Percentiles rank a stretch among this genome's conserved stretches.
phyloP scores from a whole-genome alignment of 2,113 vertebrate species.

The Epinephelus moara region DNA sequence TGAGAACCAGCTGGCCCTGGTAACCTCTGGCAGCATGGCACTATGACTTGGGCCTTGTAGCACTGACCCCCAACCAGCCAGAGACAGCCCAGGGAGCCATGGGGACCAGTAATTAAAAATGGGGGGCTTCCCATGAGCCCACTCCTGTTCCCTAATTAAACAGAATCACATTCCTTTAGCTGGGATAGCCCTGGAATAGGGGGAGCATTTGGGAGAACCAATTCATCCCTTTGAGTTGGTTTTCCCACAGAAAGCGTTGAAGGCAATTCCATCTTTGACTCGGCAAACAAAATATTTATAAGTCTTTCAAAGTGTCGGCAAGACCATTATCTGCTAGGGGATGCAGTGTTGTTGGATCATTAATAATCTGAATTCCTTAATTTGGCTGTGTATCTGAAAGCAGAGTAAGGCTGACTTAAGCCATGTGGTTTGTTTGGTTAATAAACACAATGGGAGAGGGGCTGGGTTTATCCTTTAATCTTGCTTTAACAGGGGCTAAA shows the following conservation, averaged over 20 bases:
- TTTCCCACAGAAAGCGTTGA: conserved; percentile 67
- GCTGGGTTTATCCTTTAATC: conserved; percentile 57
- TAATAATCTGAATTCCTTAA: conserved; percentile 63
- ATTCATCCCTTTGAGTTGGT: conserved; percentile 34
- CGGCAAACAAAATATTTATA: conserved; percentile 75
- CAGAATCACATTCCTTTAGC: conserved; percentile 86
- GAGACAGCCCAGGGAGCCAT: conserved; percentile 65
- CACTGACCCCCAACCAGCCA: conserved; percentile 65
- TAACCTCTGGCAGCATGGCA: conserved; percentile 82
- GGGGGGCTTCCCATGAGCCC: conserved; percentile 76
- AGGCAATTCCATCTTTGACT: conserved; percentile 59
- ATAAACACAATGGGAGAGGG: conserved; percentile 59
- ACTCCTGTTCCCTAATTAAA: conserved; percentile 88
- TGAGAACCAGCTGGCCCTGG: conserved; percentile 83
- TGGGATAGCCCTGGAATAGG: conserved; percentile 30
- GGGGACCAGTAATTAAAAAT: conserved; percentile 84
- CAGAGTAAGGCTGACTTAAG: conserved; percentile 37
- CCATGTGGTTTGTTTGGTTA: conserved; percentile 71
- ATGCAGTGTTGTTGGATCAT: conserved; percentile 68
- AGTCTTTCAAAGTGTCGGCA: conserved; percentile 47
- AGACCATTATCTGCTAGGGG: conserved; percentile 43
- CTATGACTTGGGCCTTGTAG: conserved; percentile 53
- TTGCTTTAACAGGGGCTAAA: conserved; percentile 55
- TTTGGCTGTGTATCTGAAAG: conserved; percentile 49
- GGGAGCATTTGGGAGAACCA: conserved; percentile 30